Conservation (phyloP, 23 tunicate genomes). For the Clavelina lepadiformis region DNA sequence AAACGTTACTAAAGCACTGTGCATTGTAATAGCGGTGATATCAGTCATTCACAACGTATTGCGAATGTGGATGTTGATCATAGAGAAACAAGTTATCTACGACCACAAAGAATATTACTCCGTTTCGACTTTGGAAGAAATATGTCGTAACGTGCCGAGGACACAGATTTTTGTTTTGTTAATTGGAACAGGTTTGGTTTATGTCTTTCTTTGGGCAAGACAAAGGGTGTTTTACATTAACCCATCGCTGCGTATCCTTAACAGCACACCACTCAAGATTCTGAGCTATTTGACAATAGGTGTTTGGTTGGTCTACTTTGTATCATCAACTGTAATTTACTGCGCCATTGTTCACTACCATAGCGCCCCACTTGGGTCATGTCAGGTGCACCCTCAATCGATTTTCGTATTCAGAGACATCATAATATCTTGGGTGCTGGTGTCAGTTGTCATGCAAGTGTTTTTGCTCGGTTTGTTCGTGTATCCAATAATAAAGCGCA, state of each 20-base stretch:
- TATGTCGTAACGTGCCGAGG: too few relatives aligned
- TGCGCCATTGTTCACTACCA: constrained; percentile 17
- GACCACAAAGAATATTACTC: too few relatives aligned
- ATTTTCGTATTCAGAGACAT: neutral
- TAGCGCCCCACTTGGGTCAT: constrained; percentile 17
- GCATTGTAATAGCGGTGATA: too few relatives aligned
- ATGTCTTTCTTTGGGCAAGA: constrained; percentile 58
- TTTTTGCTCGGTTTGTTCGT: constrained; percentile 44
- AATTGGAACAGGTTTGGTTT: constrained; percentile 33
- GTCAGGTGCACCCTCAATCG: constrained; percentile 4
- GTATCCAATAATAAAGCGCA: constrained; percentile 42
- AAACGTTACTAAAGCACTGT: too few relatives aligned
- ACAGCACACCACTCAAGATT: constrained; percentile 14
- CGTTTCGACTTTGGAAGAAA: too few relatives aligned
- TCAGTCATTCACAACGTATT: too few relatives aligned
- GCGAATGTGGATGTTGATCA: too few relatives aligned
- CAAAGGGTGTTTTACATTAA: constrained; percentile 61
- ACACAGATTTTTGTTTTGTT: too few relatives aligned
- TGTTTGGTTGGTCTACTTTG: constrained; percentile 29
- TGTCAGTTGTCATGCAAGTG: constrained; percentile 46
- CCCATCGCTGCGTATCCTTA: constrained; percentile 34
- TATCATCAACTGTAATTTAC: constrained; percentile 6
- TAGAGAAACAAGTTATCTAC: too few relatives aligned
- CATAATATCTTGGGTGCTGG: constrained; percentile 29
- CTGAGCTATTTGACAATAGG: constrained; percentile 22